Evolutionary conservation across 2,888 invertebrate genomes (phyloP).

Genomic region (Ptycholaimellus sp.): DNA sequence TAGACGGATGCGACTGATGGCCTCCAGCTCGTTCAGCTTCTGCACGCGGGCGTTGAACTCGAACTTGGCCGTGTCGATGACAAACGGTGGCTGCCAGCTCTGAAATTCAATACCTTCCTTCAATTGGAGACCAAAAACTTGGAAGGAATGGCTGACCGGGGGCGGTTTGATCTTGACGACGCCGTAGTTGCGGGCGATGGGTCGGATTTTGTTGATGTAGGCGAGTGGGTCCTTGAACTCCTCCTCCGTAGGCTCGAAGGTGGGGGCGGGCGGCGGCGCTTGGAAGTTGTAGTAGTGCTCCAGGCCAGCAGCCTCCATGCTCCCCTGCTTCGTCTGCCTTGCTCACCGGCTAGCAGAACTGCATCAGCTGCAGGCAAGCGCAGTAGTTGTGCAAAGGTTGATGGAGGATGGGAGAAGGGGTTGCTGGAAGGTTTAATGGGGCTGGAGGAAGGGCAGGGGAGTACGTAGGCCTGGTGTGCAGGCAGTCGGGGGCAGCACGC

Average conservation of each 20-base stretch:
- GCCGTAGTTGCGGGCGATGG: constrained; percentile 76
- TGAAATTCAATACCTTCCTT: constrained; percentile 28
- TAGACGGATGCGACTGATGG: constrained; percentile 70
- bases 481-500: no score
- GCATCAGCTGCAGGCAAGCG: no score
- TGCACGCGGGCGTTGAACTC: constrained; percentile 87
- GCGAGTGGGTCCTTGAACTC: constrained; percentile 86
- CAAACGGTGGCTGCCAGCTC: constrained; percentile 93
- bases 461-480: no score
- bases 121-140: background rate
- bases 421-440: no score
- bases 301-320: background rate
- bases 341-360: no score
- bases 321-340: background rate
- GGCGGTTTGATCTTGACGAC: constrained; percentile 97
- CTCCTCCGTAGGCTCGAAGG: constrained; percentile 72
- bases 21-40: constrained; percentile 84
- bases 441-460: no score
- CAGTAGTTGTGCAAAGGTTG: no score
- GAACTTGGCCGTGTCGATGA: constrained; percentile 80
- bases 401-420: no score
- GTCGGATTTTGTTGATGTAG: constrained; percentile 85
- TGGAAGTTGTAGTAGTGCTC: constrained; percentile 27
- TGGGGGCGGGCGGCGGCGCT: constrained; percentile 70
- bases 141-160: constrained; percentile 33